Conservation (phyloP, 2,797 vertebrate species). For the Gobionotothen gibberifrons region DNA sequence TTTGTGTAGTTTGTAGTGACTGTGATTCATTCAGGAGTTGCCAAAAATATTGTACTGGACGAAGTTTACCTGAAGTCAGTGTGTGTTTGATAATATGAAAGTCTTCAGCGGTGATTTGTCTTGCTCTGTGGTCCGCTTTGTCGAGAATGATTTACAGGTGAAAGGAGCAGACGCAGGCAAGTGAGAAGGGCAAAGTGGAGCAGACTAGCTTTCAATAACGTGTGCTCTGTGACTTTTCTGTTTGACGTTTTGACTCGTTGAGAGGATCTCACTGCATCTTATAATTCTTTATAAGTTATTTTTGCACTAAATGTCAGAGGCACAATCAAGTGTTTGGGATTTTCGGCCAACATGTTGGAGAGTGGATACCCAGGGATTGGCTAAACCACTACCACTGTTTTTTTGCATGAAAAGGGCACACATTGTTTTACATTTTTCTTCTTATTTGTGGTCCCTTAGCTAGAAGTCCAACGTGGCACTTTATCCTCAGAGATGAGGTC, state of each 20-base stretch:
- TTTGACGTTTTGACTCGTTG: conserved; percentile 54
- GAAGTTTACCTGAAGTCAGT: conserved; percentile 45
- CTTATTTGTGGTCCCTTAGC: conserved; percentile 50
- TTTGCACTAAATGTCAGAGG: conserved; percentile 84
- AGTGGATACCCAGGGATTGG: conserved; percentile 64
- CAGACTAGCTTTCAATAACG: conserved; percentile 28
- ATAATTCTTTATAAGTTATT: conserved; percentile 62
- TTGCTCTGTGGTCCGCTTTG: conserved; percentile 27
- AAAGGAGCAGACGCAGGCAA: conserved; percentile 9
- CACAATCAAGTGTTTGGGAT: conserved; percentile 80
- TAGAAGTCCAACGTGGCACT: conserved; percentile 74
- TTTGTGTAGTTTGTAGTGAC: conserved; percentile 60
- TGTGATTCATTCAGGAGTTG: conserved; percentile 78
- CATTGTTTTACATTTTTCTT: conserved; percentile 46
- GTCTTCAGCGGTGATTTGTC: conserved; percentile 42
- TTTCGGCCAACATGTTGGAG: conserved; percentile 56
- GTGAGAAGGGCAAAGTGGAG: conserved; percentile 19
- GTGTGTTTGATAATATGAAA: conserved; percentile 54
- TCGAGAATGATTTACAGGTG: conserved; percentile 11
- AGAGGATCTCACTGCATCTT: conserved; percentile 62
- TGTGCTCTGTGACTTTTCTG: conserved; percentile 50
- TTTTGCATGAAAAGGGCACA: conserved; percentile 78
- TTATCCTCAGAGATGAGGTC: conserved; percentile 69
- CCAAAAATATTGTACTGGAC: conserved; percentile 75
- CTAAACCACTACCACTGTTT: conserved; percentile 65